A percentile compares a stretch with the other conserved stretches of the same genome.
Evolutionary conservation across 2,797 vertebrate species (phyloP).

Genomic region (Anguilla megastoma): DNA sequence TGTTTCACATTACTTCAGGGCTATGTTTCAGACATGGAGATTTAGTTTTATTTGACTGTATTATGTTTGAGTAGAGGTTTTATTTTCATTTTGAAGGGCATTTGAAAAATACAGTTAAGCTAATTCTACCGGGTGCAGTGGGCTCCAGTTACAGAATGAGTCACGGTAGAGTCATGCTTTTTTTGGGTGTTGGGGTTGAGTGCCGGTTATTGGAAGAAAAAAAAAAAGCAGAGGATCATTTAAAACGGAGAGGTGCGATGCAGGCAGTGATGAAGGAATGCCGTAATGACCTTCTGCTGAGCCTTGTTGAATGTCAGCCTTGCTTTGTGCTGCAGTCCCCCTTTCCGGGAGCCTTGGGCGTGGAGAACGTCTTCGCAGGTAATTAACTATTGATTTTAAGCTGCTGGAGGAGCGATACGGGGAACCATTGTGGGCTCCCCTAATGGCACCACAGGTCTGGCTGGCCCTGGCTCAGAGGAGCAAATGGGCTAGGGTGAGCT

Average conservation of each 20-base stretch:
- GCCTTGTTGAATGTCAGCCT: slow-evolving; percentile 9
- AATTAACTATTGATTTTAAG: slow-evolving; percentile 79
- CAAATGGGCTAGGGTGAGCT: slow-evolving; percentile 30
- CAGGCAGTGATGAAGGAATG: slow-evolving; percentile 42
- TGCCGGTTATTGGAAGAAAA: background rate
- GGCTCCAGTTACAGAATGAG: background rate
- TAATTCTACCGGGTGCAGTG: background rate
- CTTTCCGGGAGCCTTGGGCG: slow-evolving; percentile 54
- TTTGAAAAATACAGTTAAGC: background rate
- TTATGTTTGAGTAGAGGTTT: background rate
- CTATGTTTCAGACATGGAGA: too few relatives aligned
- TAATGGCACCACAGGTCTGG: slow-evolving; percentile 41
- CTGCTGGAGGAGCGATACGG: slow-evolving; percentile 61
- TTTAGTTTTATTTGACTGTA: background rate
- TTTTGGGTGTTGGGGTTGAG: background rate
- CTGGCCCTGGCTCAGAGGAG: slow-evolving; percentile 36
- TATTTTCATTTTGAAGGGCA: background rate
- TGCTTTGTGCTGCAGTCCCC: slow-evolving; percentile 34
- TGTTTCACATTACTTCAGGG: too few relatives aligned
- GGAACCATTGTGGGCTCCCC: slow-evolving; percentile 62
- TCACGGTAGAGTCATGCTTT: background rate
- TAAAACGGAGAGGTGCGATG: background rate
- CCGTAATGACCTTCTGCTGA: slow-evolving; percentile 54
- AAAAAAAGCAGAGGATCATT: background rate
- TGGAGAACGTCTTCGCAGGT: slow-evolving; percentile 59